These are phyloP conservation scores for Drosophila villosipedis DNA, from an alignment of 2,888 invertebrate genomes.

Conservation along the genomic window DNA sequence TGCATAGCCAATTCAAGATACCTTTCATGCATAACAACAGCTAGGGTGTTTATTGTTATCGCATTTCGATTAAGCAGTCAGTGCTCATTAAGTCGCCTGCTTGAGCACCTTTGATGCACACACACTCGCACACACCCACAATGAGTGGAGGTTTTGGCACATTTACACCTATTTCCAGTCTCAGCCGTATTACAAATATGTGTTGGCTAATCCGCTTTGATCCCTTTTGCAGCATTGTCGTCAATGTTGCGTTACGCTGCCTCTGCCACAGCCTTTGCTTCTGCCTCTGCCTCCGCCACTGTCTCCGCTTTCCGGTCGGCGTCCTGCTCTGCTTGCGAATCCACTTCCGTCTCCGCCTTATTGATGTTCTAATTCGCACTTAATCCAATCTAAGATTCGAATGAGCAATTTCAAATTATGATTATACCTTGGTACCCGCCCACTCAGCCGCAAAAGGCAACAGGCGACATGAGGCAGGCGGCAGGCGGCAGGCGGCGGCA, in stretches of 20 bases:
- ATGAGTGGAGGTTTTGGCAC: constrained; percentile 63
- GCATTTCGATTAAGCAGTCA: constrained; percentile 45
- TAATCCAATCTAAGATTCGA: constrained; percentile 82
- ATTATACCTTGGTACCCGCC: constrained; percentile 75
- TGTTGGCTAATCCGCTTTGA: constrained; percentile 74
- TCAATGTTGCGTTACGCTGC: constrained; percentile 76
- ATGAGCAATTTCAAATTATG: constrained; percentile 83
- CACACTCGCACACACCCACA: constrained; percentile 24
- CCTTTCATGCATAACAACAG: not conserved
- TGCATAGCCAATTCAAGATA: not conserved
- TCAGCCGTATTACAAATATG: constrained; percentile 56
- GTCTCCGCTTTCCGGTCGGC: not conserved
- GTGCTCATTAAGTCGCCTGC: constrained; percentile 70
- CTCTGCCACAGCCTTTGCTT: constrained; percentile 8
- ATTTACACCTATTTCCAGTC: constrained; percentile 66
- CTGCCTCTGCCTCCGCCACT: constrained; percentile 17
- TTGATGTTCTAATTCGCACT: constrained; percentile 82
- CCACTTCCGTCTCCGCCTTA: constrained; percentile 58
- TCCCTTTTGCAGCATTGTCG: constrained; percentile 68
- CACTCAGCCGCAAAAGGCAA: constrained; percentile 73
- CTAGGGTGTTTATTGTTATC: constrained; percentile 58
- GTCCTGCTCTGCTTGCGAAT: not conserved
- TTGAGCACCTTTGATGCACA: constrained; percentile 63
- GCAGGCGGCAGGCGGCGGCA: constrained; percentile 6
- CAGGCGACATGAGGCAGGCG: constrained; percentile 11